These are phyloP conservation scores for Gonioctena quinquepunctata DNA, from an alignment of 1,140 invertebrate species.

Conservation along the genomic window DNA sequence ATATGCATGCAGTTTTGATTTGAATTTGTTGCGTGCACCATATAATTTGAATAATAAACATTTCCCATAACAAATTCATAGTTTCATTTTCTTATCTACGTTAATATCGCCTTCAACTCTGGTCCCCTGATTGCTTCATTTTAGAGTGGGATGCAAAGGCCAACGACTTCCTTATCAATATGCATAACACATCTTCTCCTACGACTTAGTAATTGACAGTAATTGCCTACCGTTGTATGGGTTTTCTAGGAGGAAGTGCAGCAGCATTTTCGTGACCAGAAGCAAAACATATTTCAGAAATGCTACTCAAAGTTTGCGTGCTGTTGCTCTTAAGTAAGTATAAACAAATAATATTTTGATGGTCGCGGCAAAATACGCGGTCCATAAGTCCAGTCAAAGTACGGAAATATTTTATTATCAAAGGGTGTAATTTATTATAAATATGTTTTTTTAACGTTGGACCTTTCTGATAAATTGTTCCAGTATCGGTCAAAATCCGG, in stretches of 20 bases:
- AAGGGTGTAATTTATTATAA: too few relatives aligned
- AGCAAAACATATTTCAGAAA: background rate
- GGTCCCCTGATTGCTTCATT: background rate
- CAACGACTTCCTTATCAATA: conserved; percentile 41
- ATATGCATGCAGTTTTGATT: too few relatives aligned
- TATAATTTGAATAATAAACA: background rate
- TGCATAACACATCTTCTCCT: conserved; percentile 19
- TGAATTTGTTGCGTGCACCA: too few relatives aligned
- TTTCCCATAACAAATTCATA: background rate
- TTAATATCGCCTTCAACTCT: background rate
- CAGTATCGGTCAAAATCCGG: too few relatives aligned
- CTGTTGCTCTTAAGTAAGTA: conserved; percentile 20
- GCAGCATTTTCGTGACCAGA: background rate
- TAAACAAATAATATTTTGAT: too few relatives aligned
- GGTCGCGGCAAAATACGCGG: too few relatives aligned
- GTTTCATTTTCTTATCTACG: conserved; percentile 1
- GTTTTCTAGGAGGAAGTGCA: background rate
- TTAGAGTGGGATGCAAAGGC: conserved; percentile 38
- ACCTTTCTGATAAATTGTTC: too few relatives aligned
- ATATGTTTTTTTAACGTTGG: too few relatives aligned
- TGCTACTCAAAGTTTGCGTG: conserved; percentile 22
- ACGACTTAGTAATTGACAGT: conserved; percentile 9
- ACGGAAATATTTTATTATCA: too few relatives aligned
- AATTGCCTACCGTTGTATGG: conserved; percentile 12
- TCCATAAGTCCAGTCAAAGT: too few relatives aligned